phyloP scores from a whole-genome alignment of 2,113 vertebrate genomes.

The Amblyopsis rosae region DNA sequence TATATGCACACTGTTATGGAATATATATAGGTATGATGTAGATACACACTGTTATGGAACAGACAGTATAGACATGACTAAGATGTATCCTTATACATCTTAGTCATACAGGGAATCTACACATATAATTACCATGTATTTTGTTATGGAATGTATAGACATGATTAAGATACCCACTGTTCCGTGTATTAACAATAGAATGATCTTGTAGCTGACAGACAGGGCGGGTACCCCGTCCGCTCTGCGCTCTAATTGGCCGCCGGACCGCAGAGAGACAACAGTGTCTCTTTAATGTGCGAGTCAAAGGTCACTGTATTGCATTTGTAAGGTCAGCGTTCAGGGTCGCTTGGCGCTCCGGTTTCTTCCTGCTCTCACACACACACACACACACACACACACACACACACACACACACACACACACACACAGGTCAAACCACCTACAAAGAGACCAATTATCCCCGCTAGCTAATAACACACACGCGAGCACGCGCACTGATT shows the following conservation, averaged over 20 bases:
- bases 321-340: neutral
- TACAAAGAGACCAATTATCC: conserved; percentile 8
- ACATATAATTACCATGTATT: too few species aligned
- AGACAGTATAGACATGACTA: too few species aligned
- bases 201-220: too few species aligned
- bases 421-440: conserved; percentile 1
- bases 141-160: too few species aligned
- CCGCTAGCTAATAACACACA: neutral
- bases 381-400: neutral
- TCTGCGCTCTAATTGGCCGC: neutral
- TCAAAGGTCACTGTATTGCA: conserved; percentile 9
- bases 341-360: neutral
- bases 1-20: too few species aligned
- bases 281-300: conserved; percentile 1
- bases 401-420: neutral
- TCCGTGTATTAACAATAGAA: too few species aligned
- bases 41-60: too few species aligned
- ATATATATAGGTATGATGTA: too few species aligned
- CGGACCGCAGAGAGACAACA: neutral
- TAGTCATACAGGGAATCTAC: too few species aligned
- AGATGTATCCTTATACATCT: too few species aligned
- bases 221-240: neutral
- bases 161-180: too few species aligned
- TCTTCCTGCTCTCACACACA: neutral
- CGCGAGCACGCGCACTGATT: neutral